Evolutionary conservation across 1,140 invertebrate species (phyloP).

Genomic region (Popillia japonica): DNA sequence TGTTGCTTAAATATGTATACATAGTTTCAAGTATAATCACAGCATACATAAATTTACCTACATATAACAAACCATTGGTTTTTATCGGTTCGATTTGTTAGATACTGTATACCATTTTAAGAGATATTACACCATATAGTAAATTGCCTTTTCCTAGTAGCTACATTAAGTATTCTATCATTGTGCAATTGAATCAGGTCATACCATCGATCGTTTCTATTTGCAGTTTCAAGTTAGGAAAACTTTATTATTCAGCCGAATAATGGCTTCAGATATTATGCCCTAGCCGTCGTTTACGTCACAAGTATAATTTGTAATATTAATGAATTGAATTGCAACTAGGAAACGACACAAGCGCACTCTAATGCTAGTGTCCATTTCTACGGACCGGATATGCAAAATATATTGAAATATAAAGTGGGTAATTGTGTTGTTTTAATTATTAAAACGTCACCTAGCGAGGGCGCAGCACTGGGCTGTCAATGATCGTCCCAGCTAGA

Average conservation of each 20-base stretch:
- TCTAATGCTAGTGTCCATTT: neutral
- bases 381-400: constrained; percentile 14
- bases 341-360: neutral
- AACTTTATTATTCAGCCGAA: constrained; percentile 22
- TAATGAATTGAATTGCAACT: constrained; percentile 22
- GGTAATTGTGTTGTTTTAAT: constrained; percentile 30
- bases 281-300: neutral
- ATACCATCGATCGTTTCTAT: constrained; percentile 3
- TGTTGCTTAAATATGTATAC: too few relatives aligned
- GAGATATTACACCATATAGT: too few relatives aligned
- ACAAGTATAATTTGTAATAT: constrained; percentile 18
- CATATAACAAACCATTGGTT: too few relatives aligned
- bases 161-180: neutral
- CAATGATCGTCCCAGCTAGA: neutral
- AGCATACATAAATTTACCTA: too few relatives aligned
- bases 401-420: constrained; percentile 35
- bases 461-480: neutral
- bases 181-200: neutral
- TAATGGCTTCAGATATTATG: neutral
- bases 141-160: neutral
- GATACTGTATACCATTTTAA: too few relatives aligned
- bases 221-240: neutral
- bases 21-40: too few relatives aligned
- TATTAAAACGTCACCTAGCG: constrained; percentile 27
- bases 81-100: too few relatives aligned